phyloP scores from a whole-genome alignment of 2,888 invertebrate species.

The Tridacna crocea region DNA sequence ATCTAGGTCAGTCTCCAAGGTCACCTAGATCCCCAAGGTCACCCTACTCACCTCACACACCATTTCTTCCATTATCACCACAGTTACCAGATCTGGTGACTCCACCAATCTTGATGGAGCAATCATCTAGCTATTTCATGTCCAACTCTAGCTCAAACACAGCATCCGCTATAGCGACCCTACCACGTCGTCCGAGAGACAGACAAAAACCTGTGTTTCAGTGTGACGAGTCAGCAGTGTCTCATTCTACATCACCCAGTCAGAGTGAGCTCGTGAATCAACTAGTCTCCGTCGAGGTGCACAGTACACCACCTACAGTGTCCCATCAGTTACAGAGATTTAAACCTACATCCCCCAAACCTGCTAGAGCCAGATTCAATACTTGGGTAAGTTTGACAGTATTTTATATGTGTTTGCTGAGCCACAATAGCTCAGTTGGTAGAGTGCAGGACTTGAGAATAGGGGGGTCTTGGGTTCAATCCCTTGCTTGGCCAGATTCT shows the following conservation, averaged over 20 bases:
- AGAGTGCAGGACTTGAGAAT: no score
- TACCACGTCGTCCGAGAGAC: slow-evolving; percentile 72
- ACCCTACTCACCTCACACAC: slow-evolving; percentile 56
- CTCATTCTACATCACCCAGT: slow-evolving; percentile 42
- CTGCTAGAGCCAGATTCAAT: slow-evolving; percentile 54
- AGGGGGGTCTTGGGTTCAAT: no score
- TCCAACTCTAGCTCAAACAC: slow-evolving; percentile 63
- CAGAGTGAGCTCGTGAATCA: slow-evolving; percentile 38
- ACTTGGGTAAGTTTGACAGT: slow-evolving; percentile 54
- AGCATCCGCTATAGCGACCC: slow-evolving; percentile 78
- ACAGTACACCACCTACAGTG: slow-evolving; percentile 60
- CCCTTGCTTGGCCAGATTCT: no score
- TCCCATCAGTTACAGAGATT: slow-evolving; percentile 31
- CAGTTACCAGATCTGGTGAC: slow-evolving; percentile 69
- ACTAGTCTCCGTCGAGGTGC: slow-evolving; percentile 55
- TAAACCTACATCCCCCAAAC: slow-evolving; percentile 43
- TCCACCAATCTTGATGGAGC: slow-evolving; percentile 65
- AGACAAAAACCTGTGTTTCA: slow-evolving; percentile 50
- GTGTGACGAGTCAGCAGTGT: slow-evolving; percentile 56
- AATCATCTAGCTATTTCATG: slow-evolving; percentile 23
- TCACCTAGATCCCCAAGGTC: slow-evolving; percentile 76
- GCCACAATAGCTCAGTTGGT: no score
- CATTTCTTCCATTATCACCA: slow-evolving; percentile 64
- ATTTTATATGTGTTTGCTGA: no score
- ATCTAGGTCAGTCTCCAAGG: slow-evolving; percentile 82